phyloP scores from a whole-genome alignment of 2,888 invertebrate species.

The Agrotis puta region DNA sequence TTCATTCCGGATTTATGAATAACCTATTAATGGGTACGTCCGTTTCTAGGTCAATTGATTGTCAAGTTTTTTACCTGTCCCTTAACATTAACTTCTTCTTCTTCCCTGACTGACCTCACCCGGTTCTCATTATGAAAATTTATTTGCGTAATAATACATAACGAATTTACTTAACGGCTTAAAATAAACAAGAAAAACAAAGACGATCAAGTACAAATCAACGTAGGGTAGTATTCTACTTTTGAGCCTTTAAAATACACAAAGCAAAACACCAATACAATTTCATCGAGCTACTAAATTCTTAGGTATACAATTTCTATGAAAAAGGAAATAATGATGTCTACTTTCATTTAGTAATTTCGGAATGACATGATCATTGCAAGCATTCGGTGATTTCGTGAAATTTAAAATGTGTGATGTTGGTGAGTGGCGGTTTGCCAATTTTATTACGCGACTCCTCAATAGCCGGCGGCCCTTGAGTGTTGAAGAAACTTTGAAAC shows the following conservation, averaged over 20 bases:
- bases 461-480: slow-evolving; percentile 16
- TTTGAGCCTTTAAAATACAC: neutral
- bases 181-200: neutral
- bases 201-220: neutral
- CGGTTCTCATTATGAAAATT: neutral
- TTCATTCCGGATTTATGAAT: neutral
- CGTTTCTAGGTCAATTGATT: neutral
- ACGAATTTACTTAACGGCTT: neutral
- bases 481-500: slow-evolving; percentile 28
- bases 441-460: slow-evolving; percentile 27
- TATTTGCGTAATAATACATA: neutral
- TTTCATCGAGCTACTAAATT: neutral
- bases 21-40: no score
- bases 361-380: slow-evolving; percentile 8
- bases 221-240: no score
- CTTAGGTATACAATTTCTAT: no score
- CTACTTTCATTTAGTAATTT: neutral
- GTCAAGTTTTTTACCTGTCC: no score
- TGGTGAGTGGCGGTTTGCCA: slow-evolving; percentile 40
- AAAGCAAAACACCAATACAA: neutral
- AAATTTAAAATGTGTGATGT: slow-evolving; percentile 26
- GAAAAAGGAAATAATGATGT: neutral
- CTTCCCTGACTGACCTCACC: neutral
- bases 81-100: neutral
- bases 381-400: slow-evolving; percentile 24